Conservation (phyloP, 2,888 invertebrate species). For the Dendrolimus houi region DNA sequence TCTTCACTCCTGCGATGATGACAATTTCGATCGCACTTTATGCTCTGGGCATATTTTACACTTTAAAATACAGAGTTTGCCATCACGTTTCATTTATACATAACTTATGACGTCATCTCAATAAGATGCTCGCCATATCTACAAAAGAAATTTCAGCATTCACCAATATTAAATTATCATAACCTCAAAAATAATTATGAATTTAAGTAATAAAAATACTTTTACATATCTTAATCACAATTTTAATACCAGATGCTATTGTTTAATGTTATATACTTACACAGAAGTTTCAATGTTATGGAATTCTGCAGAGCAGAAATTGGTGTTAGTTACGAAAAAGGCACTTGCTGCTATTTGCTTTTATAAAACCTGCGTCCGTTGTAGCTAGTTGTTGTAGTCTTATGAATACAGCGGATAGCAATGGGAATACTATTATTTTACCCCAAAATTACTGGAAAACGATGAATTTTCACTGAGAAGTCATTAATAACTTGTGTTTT, state of each 20-base stretch:
- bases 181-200: background rate
- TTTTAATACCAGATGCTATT: background rate
- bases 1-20: slow-evolving; percentile 29
- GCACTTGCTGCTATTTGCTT: slow-evolving; percentile 2
- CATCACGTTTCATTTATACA: slow-evolving; percentile 19
- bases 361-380: slow-evolving; percentile 4
- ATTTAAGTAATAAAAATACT: background rate
- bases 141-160: slow-evolving; percentile 1
- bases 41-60: slow-evolving; percentile 25
- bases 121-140: slow-evolving; percentile 14
- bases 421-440: background rate
- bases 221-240: no score
- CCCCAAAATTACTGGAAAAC: background rate
- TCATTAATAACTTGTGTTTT: background rate
- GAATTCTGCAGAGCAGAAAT: slow-evolving; percentile 4
- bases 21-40: slow-evolving; percentile 21
- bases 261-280: slow-evolving; percentile 1
- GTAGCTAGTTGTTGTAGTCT: background rate
- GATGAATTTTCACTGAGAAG: background rate
- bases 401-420: background rate
- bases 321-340: slow-evolving; percentile 1
- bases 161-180: background rate
- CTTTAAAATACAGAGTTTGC: slow-evolving; percentile 18
- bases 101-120: slow-evolving; percentile 24
- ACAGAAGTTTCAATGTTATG: slow-evolving; percentile 5